phyloP scores from a whole-genome alignment of 2,113 vertebrate genomes.

The Lycocorax pyrrhopterus region DNA sequence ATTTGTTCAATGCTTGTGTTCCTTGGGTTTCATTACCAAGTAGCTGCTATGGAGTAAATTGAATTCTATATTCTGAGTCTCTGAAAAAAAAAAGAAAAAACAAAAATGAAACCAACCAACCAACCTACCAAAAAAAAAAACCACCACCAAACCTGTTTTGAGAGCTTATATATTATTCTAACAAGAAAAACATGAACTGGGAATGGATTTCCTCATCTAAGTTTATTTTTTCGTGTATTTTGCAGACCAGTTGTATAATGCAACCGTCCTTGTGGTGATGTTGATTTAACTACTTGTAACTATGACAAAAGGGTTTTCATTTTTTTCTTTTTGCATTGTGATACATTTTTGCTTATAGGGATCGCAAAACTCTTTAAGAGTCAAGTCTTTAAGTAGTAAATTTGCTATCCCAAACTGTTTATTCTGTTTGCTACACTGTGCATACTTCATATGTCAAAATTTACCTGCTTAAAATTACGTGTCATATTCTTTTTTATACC shows the following conservation, averaged over 20 bases:
- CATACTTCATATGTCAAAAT: neutral
- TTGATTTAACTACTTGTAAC: neutral
- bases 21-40: neutral
- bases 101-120: neutral
- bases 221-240: neutral
- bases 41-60: neutral
- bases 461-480: neutral
- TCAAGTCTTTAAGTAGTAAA: neutral
- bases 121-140: neutral
- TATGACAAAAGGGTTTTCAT: neutral
- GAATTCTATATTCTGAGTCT: neutral
- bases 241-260: neutral
- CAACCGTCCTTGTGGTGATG: neutral
- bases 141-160: neutral
- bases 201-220: neutral
- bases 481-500: neutral
- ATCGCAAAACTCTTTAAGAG: neutral
- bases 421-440: neutral
- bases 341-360: neutral
- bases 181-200: neutral
- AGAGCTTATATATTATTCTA: neutral
- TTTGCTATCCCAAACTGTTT: neutral
- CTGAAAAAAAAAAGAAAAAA: neutral
- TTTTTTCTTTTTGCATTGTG: neutral
- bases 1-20: fast-evolving